Base-by-base conservation (phyloP, 2,113 vertebrate genomes). In the Dermatemys mawii region DNA sequence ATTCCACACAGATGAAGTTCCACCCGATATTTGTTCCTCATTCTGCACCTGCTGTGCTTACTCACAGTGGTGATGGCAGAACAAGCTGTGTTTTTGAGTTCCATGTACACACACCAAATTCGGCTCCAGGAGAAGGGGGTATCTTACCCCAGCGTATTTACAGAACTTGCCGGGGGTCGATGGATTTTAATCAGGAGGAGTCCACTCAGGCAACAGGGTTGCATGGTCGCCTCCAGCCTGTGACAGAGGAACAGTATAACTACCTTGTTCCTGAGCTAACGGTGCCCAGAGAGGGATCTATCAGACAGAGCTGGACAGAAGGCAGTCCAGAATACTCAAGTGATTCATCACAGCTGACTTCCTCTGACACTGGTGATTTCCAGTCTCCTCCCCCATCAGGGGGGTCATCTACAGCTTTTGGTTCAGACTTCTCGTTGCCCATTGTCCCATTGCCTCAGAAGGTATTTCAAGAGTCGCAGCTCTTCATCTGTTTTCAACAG, bases 311-410 rank as follows among this genome's bases (percentile, higher is more conserved):
- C 92, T 95, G 96, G 86, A 99, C 98, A 75, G 98, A 99, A 98
- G 98, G 98, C 97, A 99, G 99, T 97, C 99, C 99, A 10, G 99
- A 99, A 55, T 99, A 98, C 78, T 99, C 99, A 92, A 99, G 99
- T 94, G 99, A 99, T 98, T 99, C 99, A 83, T 98, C 98, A 93
- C 98, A 98, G 94, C 97, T 99, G 96, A 98, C 98, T 93, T 99
- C 99, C 94, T 99, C 99, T 50, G 99, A 99, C 53, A 98, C 98
- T 41, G 98, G 99, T 85, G 99, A 99, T 95, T 99, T 99, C 97
- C 98, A 99, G 60, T 99, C 99, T 81, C 99, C 98, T 95, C 98
- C 98, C 93, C 97, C 98, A 96, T 97, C 97, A 90, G 98, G 97
- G 97, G 97, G 96, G 26, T 90, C 97, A 94, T 95, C 98, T 90